These are phyloP conservation scores for Phaedon cochleariae DNA, from an alignment of 2,888 invertebrate genomes.

Conservation along the genomic window DNA sequence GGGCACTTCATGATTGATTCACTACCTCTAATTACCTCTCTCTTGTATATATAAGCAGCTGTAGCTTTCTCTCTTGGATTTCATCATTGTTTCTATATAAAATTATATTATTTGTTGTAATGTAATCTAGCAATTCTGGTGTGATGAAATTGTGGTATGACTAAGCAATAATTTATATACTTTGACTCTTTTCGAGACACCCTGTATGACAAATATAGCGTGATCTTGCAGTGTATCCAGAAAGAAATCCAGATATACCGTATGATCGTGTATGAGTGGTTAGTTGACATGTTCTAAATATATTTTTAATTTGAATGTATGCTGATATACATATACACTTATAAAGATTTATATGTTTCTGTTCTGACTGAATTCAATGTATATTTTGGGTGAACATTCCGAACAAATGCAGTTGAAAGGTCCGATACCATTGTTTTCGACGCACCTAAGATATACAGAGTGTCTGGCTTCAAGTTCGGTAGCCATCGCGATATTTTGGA, in stretches of 20 bases:
- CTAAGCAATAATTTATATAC: slow-evolving; percentile 59
- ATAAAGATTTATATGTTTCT: slow-evolving; percentile 51
- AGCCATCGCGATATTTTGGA: too few relatives aligned
- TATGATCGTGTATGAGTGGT: slow-evolving; percentile 41
- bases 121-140: slow-evolving; percentile 35
- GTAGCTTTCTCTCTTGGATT: slow-evolving; percentile 33
- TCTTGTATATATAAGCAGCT: slow-evolving; percentile 32
- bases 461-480: too few relatives aligned
- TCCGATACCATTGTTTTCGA: too few relatives aligned
- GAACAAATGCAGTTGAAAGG: too few relatives aligned
- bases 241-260: slow-evolving; percentile 15
- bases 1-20: slow-evolving; percentile 39
- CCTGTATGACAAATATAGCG: not conserved
- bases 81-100: slow-evolving; percentile 32
- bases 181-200: slow-evolving; percentile 23
- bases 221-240: too few relatives aligned
- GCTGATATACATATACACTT: slow-evolving; percentile 45
- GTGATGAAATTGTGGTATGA: slow-evolving; percentile 56
- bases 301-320: slow-evolving; percentile 48
- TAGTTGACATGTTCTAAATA: slow-evolving; percentile 55
- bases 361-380: slow-evolving; percentile 50
- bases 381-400: slow-evolving; percentile 5
- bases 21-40: slow-evolving; percentile 52
- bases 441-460: too few relatives aligned
- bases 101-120: slow-evolving; percentile 36